Evolutionary conservation across 2,888 invertebrate genomes (phyloP), one percentile per base, ranked within the genome.

Genomic region (Charanyca ferruginea): DNA sequence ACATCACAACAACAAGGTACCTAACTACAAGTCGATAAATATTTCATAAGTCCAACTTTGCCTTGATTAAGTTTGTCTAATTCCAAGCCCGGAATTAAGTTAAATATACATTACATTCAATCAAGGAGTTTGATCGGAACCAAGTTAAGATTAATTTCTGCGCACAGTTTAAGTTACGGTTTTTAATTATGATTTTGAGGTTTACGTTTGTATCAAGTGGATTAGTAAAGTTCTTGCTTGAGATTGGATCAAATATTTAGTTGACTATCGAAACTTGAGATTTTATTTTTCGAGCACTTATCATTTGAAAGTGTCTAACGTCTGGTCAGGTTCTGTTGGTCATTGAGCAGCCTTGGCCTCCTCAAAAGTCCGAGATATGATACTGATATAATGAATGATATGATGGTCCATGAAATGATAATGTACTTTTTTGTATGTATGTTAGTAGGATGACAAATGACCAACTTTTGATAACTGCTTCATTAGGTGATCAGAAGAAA

Each of bases 51-150:
- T 54, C 38, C 44, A 66, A 62, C 68, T 75, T 59, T 66, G 51
- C 52, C 11, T 47, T 71, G 47, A 77, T 75, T 67, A 76, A 64
- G 53, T 70, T 65, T 72, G 55, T 53, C 48, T 65, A 60, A 63
- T 65, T 57, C 23, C 1, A 16, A 62, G 45, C 23, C 16, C 23
- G n/a, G 38, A 64, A 73, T 66, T 59, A 63, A 81, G 66, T 74
- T 79, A 68, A 74, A 74, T 74, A 71, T 57, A 74, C 67, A 60
- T 71, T 65, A 68, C 32, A 62, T 66, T 65, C 54, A 74, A 81
- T 81, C 60, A 64, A 59, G 41, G 53, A 71, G 41, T 71, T 77
- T 67, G 55, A 80, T 78, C 64, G 61, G 57, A 81, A 59, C 48
- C 49, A 54, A 68, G 54, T 66, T 57, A 18, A 51, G 63, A 77